These are phyloP conservation scores for Addax nasomaculatus DNA, from an alignment of 2,113 vertebrate species.

Conservation along the genomic window DNA sequence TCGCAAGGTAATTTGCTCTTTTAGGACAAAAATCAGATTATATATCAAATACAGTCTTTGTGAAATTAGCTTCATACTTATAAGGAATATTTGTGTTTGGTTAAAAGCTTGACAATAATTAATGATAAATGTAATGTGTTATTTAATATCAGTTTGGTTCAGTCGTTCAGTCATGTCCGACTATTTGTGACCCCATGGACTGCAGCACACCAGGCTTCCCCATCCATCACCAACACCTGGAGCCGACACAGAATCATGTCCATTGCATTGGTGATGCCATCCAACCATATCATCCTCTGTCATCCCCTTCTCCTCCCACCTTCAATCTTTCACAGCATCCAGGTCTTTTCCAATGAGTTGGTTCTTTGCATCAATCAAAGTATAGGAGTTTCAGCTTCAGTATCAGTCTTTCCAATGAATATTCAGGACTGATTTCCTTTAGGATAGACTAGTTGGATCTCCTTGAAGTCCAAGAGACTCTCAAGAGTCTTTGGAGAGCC, in stretches of 20 bases:
- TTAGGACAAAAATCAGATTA: not conserved
- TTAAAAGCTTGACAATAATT: not conserved
- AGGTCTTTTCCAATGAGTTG: not conserved
- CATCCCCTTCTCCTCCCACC: not conserved
- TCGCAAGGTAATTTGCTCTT: not conserved
- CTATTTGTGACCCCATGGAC: not conserved
- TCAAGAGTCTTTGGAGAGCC: not conserved
- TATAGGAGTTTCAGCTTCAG: not conserved
- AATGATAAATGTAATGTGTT: not conserved
- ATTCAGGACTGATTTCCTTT: not conserved
- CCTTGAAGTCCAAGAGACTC: not conserved
- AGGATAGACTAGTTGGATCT: not conserved
- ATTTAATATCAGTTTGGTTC: not conserved
- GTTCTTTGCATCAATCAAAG: not conserved
- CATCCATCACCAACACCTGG: not conserved
- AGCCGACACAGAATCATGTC: not conserved
- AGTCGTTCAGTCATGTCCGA: accelerated
- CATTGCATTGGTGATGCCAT: not conserved
- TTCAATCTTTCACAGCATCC: not conserved
- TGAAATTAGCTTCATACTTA: not conserved
- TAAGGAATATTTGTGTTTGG: not conserved
- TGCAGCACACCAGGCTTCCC: not conserved
- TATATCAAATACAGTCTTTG: not conserved
- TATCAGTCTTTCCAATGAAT: not conserved
- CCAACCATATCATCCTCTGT: not conserved